A percentile compares a stretch with the other conserved stretches of the same genome.
Conservation (phyloP, 2,797 vertebrate species). For the Hemibagrus guttatus region DNA sequence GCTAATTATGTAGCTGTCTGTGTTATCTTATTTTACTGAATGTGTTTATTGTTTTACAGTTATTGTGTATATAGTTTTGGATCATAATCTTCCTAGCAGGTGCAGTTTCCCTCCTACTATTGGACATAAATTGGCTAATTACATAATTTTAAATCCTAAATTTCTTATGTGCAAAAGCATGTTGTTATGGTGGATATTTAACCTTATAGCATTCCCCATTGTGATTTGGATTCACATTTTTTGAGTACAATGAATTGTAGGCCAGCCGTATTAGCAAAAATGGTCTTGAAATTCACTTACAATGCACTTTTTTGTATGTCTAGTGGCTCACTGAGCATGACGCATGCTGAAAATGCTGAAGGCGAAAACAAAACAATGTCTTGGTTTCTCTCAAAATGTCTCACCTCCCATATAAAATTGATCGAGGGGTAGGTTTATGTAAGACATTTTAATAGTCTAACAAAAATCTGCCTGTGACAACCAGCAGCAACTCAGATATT, state of each 20-base stretch:
- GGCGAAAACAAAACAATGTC: slow-evolving; percentile 21
- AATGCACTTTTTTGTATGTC: background rate
- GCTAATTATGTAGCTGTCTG: background rate
- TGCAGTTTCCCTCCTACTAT: background rate
- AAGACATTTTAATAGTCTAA: slow-evolving; percentile 62
- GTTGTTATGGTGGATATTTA: background rate
- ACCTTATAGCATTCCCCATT: background rate
- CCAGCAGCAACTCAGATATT: slow-evolving; percentile 50
- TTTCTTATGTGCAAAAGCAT: background rate
- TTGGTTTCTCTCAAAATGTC: background rate
- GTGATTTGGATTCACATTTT: background rate
- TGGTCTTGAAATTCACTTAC: background rate
- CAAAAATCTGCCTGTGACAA: slow-evolving; percentile 57
- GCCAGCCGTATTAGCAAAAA: background rate
- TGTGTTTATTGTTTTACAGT: background rate
- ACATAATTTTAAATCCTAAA: background rate
- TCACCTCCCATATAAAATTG: slow-evolving; percentile 38
- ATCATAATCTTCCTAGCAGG: background rate
- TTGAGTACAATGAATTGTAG: background rate
- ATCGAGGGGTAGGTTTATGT: slow-evolving; percentile 61
- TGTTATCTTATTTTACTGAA: slow-evolving; percentile 11
- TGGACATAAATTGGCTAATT: background rate
- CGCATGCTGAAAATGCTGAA: slow-evolving; percentile 22
- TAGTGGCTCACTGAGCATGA: slow-evolving; percentile 28
- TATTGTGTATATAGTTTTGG: no score